These are phyloP conservation scores for Prunella fulvescens DNA, from an alignment of 2,113 vertebrate genomes.

Conservation along the genomic window DNA sequence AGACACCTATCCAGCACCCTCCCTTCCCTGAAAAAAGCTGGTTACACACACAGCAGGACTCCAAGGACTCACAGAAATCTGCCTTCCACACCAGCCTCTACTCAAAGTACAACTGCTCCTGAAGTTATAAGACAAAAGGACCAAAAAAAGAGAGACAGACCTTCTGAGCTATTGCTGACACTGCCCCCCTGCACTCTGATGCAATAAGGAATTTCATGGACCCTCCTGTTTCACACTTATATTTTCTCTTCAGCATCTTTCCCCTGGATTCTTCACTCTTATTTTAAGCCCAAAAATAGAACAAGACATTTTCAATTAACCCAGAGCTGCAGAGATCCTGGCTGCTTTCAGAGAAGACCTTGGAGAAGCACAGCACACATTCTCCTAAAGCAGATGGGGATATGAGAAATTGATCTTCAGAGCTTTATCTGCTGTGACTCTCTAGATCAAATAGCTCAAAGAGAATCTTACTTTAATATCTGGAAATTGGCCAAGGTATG, in stretches of 20 bases:
- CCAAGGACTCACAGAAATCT: background rate
- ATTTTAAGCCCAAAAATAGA: background rate
- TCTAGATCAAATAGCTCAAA: background rate
- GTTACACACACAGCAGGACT: background rate
- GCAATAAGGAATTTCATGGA: background rate
- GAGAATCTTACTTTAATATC: slow-evolving; percentile 89
- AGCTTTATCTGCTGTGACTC: background rate
- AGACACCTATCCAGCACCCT: background rate
- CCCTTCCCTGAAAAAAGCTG: background rate
- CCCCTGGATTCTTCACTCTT: background rate
- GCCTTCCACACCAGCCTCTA: background rate
- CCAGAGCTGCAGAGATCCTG: background rate
- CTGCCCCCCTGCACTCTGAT: background rate
- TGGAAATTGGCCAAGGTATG: slow-evolving; percentile 96
- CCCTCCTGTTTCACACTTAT: background rate
- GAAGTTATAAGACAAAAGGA: background rate
- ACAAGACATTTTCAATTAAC: background rate
- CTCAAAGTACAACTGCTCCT: background rate
- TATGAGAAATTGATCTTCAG: background rate
- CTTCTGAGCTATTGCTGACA: background rate
- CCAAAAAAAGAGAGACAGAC: background rate
- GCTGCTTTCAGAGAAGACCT: background rate
- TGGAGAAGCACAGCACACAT: background rate
- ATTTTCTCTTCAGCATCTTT: background rate
- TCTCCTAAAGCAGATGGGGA: background rate